phyloP scores from a whole-genome alignment of 1,140 invertebrate genomes.

The Sycophila sp. region DNA sequence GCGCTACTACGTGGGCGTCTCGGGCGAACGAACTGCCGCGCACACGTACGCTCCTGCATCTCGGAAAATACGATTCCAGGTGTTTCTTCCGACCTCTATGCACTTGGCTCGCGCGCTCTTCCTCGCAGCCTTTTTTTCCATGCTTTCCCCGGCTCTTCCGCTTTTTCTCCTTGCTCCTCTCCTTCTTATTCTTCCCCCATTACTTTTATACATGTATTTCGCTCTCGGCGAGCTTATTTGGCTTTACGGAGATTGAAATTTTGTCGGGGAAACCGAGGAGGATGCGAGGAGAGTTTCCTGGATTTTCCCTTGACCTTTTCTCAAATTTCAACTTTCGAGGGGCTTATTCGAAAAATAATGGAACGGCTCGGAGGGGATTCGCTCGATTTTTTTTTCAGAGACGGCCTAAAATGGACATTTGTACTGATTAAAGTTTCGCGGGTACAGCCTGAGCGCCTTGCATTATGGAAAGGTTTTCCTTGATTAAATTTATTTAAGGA shows the following conservation, averaged over 20 bases:
- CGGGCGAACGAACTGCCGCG: slow-evolving; percentile 21
- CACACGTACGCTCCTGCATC: not conserved
- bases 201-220: not conserved
- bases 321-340: not conserved
- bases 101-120: not conserved
- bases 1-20: slow-evolving; percentile 14
- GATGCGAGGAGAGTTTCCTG: not conserved
- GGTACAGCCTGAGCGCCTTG: not conserved
- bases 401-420: not conserved
- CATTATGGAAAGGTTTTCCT: not conserved
- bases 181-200: not conserved
- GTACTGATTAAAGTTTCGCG: slow-evolving; percentile 5
- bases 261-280: not conserved
- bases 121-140: not conserved
- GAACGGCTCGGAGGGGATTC: not conserved
- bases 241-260: slow-evolving; percentile 25
- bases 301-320: slow-evolving; percentile 4
- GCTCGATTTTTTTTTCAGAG: not conserved
- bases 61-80: slow-evolving; percentile 29
- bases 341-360: slow-evolving; percentile 19
- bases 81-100: not conserved
- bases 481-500: not conserved
- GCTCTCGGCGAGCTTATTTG: not conserved
- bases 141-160: not conserved
- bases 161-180: not conserved